Evolutionary conservation across 2,113 vertebrate species (phyloP).

Genomic region (Pipra filicauda): DNA sequence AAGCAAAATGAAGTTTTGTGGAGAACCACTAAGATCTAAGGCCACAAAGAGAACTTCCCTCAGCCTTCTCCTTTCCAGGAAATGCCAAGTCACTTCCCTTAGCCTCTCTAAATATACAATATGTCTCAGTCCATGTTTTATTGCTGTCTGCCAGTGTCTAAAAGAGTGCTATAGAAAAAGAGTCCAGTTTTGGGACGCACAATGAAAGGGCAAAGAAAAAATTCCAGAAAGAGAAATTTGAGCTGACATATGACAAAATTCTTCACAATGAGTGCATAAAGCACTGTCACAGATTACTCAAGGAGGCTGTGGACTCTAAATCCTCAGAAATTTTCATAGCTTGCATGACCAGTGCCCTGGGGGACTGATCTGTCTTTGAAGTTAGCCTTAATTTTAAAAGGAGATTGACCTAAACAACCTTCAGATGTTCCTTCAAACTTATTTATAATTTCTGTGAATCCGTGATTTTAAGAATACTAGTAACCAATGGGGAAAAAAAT

Average conservation of each 20-base stretch:
- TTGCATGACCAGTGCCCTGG: background rate
- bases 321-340: background rate
- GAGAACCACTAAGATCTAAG: background rate
- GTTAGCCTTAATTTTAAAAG: background rate
- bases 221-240: background rate
- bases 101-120: background rate
- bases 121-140: background rate
- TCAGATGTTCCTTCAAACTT: background rate
- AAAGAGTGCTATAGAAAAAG: background rate
- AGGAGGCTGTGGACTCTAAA: background rate
- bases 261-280: background rate
- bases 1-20: background rate
- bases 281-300: background rate
- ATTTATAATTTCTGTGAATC: background rate
- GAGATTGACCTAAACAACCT: background rate
- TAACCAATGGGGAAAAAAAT: background rate
- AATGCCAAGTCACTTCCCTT: background rate
- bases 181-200: accelerated
- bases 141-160: background rate
- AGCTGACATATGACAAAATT: background rate
- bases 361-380: background rate
- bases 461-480: background rate
- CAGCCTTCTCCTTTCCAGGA: background rate
- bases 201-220: background rate
- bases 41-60: background rate